These are phyloP conservation scores for Cylas formicarius DNA, from an alignment of 1,140 invertebrate genomes.

Conservation along the genomic window DNA sequence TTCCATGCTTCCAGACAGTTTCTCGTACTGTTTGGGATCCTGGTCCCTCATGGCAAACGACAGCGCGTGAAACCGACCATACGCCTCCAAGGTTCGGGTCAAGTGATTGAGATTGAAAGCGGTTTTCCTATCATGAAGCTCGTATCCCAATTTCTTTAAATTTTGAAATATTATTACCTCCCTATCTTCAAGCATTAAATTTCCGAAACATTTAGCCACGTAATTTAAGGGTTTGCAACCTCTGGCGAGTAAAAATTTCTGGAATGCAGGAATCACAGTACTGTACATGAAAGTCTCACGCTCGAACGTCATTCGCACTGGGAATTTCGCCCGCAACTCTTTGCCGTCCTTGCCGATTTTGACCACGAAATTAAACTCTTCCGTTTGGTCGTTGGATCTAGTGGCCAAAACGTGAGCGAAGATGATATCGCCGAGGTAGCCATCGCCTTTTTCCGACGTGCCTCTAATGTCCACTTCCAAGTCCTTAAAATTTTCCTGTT, in stretches of 20 bases:
- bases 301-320: slow-evolving; percentile 5
- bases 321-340: slow-evolving; percentile 8
- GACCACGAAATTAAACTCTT: slow-evolving; percentile 16
- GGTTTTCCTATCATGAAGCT: slow-evolving; percentile 5
- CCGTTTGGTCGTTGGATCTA: neutral
- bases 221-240: slow-evolving; percentile 19
- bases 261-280: slow-evolving; percentile 15
- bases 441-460: slow-evolving; percentile 18
- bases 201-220: slow-evolving; percentile 2
- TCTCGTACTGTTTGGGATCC: slow-evolving; percentile 25
- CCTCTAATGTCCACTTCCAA: too few species aligned
- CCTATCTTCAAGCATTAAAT: neutral
- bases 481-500: too few species aligned
- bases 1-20: slow-evolving; percentile 4
- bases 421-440: slow-evolving; percentile 25
- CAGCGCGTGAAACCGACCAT: slow-evolving; percentile 47
- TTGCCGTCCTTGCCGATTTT: slow-evolving; percentile 19
- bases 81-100: slow-evolving; percentile 39
- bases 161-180: slow-evolving; percentile 12
- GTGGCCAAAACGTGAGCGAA: slow-evolving; percentile 12
- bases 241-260: too few species aligned
- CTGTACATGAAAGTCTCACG: slow-evolving; percentile 23
- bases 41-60: slow-evolving; percentile 43
- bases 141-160: slow-evolving; percentile 3
- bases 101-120: slow-evolving; percentile 10